phyloP scores from a whole-genome alignment of 2,113 vertebrate species.

The Labeo rohita region DNA sequence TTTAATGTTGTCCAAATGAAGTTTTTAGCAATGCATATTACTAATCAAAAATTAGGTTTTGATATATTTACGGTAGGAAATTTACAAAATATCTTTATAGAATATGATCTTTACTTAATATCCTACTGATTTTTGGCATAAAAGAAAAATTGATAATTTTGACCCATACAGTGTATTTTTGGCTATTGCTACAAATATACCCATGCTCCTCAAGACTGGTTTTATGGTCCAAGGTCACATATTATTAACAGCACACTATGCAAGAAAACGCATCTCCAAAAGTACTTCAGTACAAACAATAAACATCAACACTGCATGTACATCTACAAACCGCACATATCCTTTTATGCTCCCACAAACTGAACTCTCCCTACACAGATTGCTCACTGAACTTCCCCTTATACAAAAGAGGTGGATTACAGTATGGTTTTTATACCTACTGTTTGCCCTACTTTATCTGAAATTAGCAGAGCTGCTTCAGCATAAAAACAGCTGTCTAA shows the following conservation, averaged over 20 bases:
- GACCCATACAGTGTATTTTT: no score
- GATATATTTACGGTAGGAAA: no score
- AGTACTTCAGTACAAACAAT: not conserved
- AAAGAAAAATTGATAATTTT: no score
- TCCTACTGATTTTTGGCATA: no score
- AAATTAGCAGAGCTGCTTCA: conserved; percentile 36
- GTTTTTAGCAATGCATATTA: no score
- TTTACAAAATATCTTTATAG: no score
- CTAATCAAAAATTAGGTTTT: no score
- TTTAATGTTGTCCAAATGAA: no score
- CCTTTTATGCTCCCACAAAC: not conserved
- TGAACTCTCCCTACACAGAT: not conserved
- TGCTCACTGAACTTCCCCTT: conserved; percentile 1
- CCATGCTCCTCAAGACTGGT: no score
- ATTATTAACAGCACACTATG: not conserved
- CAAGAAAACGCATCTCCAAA: not conserved
- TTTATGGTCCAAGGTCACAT: no score
- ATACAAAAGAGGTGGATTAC: conserved; percentile 13
- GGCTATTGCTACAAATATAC: no score
- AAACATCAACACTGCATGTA: not conserved
- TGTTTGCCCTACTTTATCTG: conserved; percentile 28
- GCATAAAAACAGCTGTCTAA: conserved; percentile 21
- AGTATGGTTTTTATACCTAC: conserved; percentile 45
- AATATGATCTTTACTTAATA: no score
- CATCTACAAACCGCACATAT: not conserved